phyloP scores from a whole-genome alignment of 2,113 vertebrate genomes.

The Pelobates fuscus region DNA sequence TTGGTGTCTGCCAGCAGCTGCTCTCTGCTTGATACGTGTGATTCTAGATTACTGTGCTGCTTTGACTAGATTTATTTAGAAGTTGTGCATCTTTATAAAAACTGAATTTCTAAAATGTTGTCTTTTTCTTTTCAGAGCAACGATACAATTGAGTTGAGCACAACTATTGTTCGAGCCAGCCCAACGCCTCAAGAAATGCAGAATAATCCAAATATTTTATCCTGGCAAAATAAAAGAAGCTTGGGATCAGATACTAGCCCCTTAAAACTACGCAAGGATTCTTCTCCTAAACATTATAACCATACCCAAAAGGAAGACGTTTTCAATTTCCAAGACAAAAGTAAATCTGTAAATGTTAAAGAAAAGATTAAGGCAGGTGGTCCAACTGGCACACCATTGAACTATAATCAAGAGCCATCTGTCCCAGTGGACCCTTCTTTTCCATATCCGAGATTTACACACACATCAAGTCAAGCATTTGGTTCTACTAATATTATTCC shows the following conservation, averaged over 20 bases:
- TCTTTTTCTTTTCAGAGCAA: constrained; percentile 67
- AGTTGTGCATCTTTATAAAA: no score
- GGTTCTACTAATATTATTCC: constrained; percentile 37
- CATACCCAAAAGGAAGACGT: constrained; percentile 60
- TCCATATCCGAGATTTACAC: constrained; percentile 20
- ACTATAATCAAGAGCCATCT: constrained; percentile 6
- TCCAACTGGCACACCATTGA: constrained; percentile 41
- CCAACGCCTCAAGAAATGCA: constrained; percentile 72
- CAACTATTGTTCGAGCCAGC: constrained; percentile 86
- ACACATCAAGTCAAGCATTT: constrained; percentile 40
- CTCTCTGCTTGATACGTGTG: no score
- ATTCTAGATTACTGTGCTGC: no score
- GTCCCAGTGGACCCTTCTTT: neutral
- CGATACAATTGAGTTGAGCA: constrained; percentile 77
- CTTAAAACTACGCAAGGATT: constrained; percentile 52
- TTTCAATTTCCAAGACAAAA: neutral
- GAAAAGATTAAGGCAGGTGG: constrained; percentile 22
- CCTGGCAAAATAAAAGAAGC: constrained; percentile 47
- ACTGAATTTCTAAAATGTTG: no score
- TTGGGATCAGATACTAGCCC: constrained; percentile 6
- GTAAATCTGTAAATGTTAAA: neutral
- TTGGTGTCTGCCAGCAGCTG: no score
- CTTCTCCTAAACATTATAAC: constrained; percentile 11
- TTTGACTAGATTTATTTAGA: no score
- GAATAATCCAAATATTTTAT: constrained; percentile 34